Percentiles rank a stretch among this genome's conserved stretches.
Conservation (phyloP, 1,140 invertebrate species). For the Metaphire vulgaris region DNA sequence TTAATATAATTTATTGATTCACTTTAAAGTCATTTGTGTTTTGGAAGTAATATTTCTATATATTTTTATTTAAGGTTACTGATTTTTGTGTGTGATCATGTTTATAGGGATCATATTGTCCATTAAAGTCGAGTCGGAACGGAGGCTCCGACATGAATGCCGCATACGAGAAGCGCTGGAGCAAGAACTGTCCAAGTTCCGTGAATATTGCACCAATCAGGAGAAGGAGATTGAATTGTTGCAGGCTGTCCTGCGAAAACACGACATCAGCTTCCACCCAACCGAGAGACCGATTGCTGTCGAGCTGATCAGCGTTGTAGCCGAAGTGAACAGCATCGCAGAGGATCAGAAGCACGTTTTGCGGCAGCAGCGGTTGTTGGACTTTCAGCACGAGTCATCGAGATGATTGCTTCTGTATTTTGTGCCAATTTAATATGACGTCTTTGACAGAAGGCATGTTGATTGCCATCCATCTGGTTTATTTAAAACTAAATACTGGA, state of each 20-base stretch:
- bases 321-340: conserved; percentile 19
- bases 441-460: background rate
- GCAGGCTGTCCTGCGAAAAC: conserved; percentile 38
- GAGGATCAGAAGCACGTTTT: background rate
- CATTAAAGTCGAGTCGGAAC: conserved; percentile 48
- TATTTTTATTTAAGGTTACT: too few relatives aligned
- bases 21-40: too few relatives aligned
- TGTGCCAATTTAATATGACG: background rate
- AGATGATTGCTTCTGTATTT: background rate
- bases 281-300: conserved; percentile 32
- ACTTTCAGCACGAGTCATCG: background rate
- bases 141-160: conserved; percentile 43
- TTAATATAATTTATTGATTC: too few relatives aligned
- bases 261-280: conserved; percentile 37
- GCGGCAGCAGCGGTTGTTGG: background rate
- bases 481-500: too few relatives aligned
- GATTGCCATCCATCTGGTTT: background rate
- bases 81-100: background rate
- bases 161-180: conserved; percentile 41
- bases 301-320: conserved; percentile 19
- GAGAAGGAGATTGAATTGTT: conserved; percentile 43
- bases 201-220: conserved; percentile 43
- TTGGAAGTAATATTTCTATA: too few relatives aligned
- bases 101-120: conserved; percentile 49
- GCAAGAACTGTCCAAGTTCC: conserved; percentile 47